phyloP scores from a whole-genome alignment of 2,113 vertebrate species.

The Oreochromis aureus region DNA sequence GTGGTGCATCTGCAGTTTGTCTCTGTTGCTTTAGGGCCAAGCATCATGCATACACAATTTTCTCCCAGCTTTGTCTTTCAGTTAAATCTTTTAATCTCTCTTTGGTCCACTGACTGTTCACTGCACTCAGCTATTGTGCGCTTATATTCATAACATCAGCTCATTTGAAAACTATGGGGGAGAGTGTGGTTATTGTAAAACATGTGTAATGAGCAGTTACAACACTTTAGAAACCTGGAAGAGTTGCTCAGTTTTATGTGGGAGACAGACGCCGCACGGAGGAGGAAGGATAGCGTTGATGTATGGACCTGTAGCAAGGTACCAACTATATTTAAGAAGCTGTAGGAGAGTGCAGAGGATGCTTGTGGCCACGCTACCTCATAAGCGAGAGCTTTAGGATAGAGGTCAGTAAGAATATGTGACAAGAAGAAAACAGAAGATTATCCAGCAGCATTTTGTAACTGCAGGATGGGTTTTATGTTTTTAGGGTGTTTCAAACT shows the following conservation, averaged over 20 bases:
- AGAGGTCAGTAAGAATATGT: not conserved
- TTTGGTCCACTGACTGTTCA: not conserved
- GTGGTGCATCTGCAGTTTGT: not conserved
- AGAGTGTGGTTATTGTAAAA: not conserved
- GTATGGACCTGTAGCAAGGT: not conserved
- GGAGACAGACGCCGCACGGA: not conserved
- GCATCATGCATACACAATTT: rapidly evolving
- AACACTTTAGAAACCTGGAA: not conserved
- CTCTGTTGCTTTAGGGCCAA: not conserved
- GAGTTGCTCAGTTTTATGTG: not conserved
- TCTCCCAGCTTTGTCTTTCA: not conserved
- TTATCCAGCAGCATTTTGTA: not conserved
- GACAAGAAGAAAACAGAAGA: not conserved
- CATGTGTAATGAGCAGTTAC: not conserved
- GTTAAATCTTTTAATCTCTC: not conserved
- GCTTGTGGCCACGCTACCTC: not conserved
- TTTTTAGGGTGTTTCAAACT: not conserved
- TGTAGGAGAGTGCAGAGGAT: not conserved
- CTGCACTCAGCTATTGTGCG: not conserved
- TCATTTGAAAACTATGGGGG: rapidly evolving
- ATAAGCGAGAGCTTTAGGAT: not conserved
- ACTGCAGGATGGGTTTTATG: not conserved
- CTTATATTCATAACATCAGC: rapidly evolving
- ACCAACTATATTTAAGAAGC: not conserved
- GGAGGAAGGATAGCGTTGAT: not conserved